A percentile compares a stretch with the other conserved stretches of the same genome.
Evolutionary conservation across 1,140 invertebrate species (phyloP).

Genomic region (Scaptomyza montana): DNA sequence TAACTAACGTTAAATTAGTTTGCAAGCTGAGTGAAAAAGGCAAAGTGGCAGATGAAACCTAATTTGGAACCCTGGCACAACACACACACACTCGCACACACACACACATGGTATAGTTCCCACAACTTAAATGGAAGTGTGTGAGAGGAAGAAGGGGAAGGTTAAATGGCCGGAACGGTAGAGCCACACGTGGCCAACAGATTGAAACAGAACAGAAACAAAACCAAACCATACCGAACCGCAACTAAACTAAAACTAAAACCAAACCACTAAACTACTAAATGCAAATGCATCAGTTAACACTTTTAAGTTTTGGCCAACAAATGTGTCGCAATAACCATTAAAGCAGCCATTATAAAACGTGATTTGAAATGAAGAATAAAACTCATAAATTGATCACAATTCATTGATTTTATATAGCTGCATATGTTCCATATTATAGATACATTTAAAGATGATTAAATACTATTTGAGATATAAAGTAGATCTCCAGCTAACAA

Average conservation of each 20-base stretch:
- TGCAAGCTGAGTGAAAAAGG: slow-evolving; percentile 78
- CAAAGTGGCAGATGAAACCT: slow-evolving; percentile 77
- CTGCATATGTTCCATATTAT: too few species aligned
- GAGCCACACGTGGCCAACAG: slow-evolving; percentile 13
- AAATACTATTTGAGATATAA: too few species aligned
- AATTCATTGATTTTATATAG: too few species aligned
- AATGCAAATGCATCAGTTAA: slow-evolving; percentile 37
- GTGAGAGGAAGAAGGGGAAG: background rate
- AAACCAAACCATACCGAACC: slow-evolving; percentile 5
- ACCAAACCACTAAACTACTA: slow-evolving; percentile 21
- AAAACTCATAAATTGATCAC: too few species aligned
- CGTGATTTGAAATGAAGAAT: too few species aligned
- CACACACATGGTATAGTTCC: slow-evolving; percentile 35
- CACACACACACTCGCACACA: slow-evolving; percentile 13
- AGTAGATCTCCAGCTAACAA: too few species aligned
- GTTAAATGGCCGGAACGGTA: too few species aligned
- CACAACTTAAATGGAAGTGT: background rate
- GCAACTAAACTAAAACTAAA: slow-evolving; percentile 2
- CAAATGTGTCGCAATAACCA: slow-evolving; percentile 10
- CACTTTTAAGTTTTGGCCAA: slow-evolving; percentile 28
- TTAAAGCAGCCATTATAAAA: background rate
- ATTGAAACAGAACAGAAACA: slow-evolving; percentile 14
- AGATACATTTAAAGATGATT: too few species aligned
- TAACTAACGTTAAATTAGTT: slow-evolving; percentile 81
- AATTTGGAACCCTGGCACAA: slow-evolving; percentile 55